phyloP scores from a whole-genome alignment of 2,797 vertebrate genomes.

The Hipposideros larvatus region DNA sequence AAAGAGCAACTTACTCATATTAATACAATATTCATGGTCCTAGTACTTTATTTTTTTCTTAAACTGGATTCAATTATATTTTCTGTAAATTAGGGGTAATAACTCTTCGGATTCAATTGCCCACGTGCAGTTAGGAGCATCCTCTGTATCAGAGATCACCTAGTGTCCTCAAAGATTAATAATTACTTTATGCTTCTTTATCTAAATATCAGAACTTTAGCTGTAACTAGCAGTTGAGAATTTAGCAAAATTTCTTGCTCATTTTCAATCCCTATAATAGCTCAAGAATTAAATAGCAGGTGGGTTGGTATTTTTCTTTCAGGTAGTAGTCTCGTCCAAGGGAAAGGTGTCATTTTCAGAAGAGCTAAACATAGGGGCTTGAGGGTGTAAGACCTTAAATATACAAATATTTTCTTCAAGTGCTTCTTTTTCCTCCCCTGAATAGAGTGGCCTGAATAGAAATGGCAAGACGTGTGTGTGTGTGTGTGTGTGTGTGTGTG shows the following conservation, averaged over 20 bases:
- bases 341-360: slow-evolving; percentile 70
- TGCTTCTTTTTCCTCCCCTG: background rate
- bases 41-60: background rate
- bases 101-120: background rate
- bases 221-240: background rate
- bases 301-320: slow-evolving; percentile 62
- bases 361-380: slow-evolving; percentile 33
- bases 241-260: slow-evolving; percentile 43
- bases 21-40: background rate
- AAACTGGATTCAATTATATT: slow-evolving; percentile 7
- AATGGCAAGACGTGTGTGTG: background rate
- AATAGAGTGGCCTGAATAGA: slow-evolving; percentile 53
- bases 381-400: slow-evolving; percentile 22
- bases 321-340: slow-evolving; percentile 19
- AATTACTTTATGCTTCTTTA: slow-evolving; percentile 53
- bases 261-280: slow-evolving; percentile 47
- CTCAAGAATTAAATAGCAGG: slow-evolving; percentile 65
- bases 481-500: no score
- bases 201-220: slow-evolving; percentile 60
- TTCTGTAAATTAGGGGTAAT: background rate
- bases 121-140: background rate
- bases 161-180: background rate
- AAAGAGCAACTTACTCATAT: background rate
- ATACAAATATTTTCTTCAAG: slow-evolving; percentile 58
- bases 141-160: background rate